Base-by-base conservation (phyloP, 2,797 vertebrate species). In the Triplophysa yarkandensis region DNA sequence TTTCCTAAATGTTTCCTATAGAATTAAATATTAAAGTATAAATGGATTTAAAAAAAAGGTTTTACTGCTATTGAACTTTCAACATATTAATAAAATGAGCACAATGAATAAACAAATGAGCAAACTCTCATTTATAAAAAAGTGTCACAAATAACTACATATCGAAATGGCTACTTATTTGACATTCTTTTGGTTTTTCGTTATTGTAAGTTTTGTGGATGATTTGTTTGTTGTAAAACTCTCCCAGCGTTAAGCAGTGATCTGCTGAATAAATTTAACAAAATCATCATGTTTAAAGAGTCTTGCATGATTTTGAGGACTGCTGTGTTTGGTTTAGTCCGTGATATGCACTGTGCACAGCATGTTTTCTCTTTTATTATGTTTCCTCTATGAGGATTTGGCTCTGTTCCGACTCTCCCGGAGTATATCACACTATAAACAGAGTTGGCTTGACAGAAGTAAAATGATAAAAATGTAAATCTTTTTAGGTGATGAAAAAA, bases 221-320 rank as follows among this genome's bases (percentile, higher is more conserved):
- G 69, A 66, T 68, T 55, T n/a, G n/a, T n/a, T 80, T 77, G 43
- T 50, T 71, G 58, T 67, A 41, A 27, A 43, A 10, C 57, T 54
- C 30, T 80, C 21, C 60, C 54, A 67, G 50, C 30, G 46, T 60
- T 68, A 61, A 16, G 13, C 25, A 14, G 64, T 1, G 52, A 57
- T 55, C 54, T 28, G 6, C 73, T 30, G 73, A 63, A 72, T 63
- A 19, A 7, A 64, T 58, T 48, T 46, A 39, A 77, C n/a, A 30
- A 28, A 44, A 67, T 61, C 70, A 60, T 43, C 36, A 13, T 39
- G 67, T 69, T 68, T 28, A 34, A 30, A 19, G 32, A 44, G 52
- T 50, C 69, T 43, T 14, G 1, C 5, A 25, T 36, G 55, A 50
- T 19, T 6, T 48, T 41, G 72, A 48, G 44, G 72, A 62, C 57